Base-by-base conservation (phyloP, 2,113 vertebrate genomes). In the Gymnogyps californianus region DNA sequence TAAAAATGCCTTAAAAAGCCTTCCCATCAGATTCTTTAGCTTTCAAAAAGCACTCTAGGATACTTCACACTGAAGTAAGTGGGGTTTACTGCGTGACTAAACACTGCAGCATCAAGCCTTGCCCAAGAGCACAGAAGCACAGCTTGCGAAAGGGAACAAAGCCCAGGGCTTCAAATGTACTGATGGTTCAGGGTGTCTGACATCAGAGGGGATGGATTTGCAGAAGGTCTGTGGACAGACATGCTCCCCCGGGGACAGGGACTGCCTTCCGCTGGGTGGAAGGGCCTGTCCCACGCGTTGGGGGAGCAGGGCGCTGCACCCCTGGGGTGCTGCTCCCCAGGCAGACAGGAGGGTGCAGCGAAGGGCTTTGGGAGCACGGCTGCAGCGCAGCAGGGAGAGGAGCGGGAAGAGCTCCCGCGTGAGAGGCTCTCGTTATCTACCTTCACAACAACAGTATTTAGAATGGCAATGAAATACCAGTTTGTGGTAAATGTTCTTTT, bases 401-500 rank as follows among this genome's bases (percentile, higher is more conserved):
- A 34, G 6, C 1, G 2, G 22, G 55, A 12, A 20, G 38, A 20
- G 52, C 22, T 38, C 18, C 5, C 7, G 14, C 0, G 0, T 2
- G 13, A 34, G 42, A 38, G 26, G 17, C 5, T 72, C 32, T 8
- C 2, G 0, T 28, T 10, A 2, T 1, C 16, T 24, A 9, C 75
- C 31, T 28, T 44, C 32, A 18, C 2, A 0, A 3, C 31, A 59
- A 49, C 1, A 0, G 7, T 4, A 1, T 12, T 46, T 10, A 42
- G 29, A 52, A 57, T 13, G 20, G 9, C 16, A 29, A 4, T 10
- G 40, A 32, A n/a, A 14, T 0, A 5, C 26, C 34, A 15, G 51
- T 24, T 2, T 12, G 24, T 11, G 46, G 5, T 16, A 2, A 6
- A 47, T 14, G 38, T 18, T 55, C 22, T 58, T 74, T 18, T 26